phyloP scores from a whole-genome alignment of 2,797 vertebrate species.

The Pseudomugil tenellus region DNA sequence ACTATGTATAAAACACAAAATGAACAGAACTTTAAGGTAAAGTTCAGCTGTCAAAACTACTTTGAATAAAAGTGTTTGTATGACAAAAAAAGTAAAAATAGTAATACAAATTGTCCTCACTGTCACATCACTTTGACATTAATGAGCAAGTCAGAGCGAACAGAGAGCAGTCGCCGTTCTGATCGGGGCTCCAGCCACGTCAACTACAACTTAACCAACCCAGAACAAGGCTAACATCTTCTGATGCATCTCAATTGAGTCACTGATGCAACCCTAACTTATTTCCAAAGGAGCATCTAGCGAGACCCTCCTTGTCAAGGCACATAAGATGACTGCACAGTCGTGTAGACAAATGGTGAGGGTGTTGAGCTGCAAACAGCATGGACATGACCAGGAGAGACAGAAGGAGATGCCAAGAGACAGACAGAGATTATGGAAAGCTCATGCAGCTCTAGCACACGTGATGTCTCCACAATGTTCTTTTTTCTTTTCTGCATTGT shows the following conservation, averaged over 20 bases:
- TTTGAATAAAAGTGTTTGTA: constrained; percentile 38
- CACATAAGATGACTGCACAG: constrained; percentile 58
- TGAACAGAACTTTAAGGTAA: constrained; percentile 26
- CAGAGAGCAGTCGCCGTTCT: constrained; percentile 31
- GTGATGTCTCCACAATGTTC: constrained; percentile 46
- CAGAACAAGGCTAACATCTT: constrained; percentile 49
- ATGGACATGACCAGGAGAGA: constrained; percentile 69
- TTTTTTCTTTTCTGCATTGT: constrained; percentile 30
- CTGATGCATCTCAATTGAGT: constrained; percentile 68
- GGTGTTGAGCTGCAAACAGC: constrained; percentile 64
- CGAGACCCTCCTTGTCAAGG: constrained; percentile 64
- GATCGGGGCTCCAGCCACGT: constrained; percentile 50
- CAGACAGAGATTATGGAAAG: constrained; percentile 48
- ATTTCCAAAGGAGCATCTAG: constrained; percentile 69
- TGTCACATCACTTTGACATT: constrained; percentile 56
- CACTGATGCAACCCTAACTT: constrained; percentile 63
- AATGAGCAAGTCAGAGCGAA: constrained; percentile 49
- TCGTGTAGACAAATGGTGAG: constrained; percentile 55
- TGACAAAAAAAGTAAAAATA: constrained; percentile 51
- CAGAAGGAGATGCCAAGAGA: constrained; percentile 43
- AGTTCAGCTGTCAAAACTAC: constrained; percentile 51
- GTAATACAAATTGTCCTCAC: constrained; percentile 39
- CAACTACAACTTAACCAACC: constrained; percentile 29
- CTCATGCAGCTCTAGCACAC: constrained; percentile 52
- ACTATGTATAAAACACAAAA: constrained; percentile 20